Base-by-base conservation (phyloP, 30 jellyfish, hydroid and myxozoan species). In the Pseudorhiza aurosa region DNA sequence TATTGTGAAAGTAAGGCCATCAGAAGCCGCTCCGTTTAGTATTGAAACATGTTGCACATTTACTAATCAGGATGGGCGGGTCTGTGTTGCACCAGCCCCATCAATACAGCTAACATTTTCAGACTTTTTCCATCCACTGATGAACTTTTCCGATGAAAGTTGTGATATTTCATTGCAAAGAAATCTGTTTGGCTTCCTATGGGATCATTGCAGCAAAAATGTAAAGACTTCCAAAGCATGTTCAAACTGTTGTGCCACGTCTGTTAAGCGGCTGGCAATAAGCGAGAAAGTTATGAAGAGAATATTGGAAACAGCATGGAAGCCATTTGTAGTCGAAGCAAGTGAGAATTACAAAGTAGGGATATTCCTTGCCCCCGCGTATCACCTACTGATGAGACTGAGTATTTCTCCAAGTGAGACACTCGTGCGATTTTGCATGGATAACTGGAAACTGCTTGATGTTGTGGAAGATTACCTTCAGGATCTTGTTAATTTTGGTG, bases 361-460 rank as follows among this genome's bases (percentile, higher is more conserved):
- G 8, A 63, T 85, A 2, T 77, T 72, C 72, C 63, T 85, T 4
- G 79, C 96, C 0, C 96, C 96, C 4, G 18, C 37, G n/a, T 45
- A 44, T 31, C 77, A 51, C 37, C 36, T 85, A 29, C 47, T 85
- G 63, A 17, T 85, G 77, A 42, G 1, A 18, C 45, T 85, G 46
- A 56, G 22, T 31, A 35, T 75, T 18, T 49, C 85, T 8, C 27
- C 27, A 24, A 75, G 31, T 22, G 75, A 82, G 32, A 81, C 92
- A 15, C 10, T 72, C 30, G 91, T 65, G n/a, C 17, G 81, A 53
- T 57, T 85, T n/a, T 62, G 90, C 28, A 62, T 77, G 26, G 96
- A 85, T 68, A 71, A 85, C 50, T 85, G 87, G 84, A 39, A 57
- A 49, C 71, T 85, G 28, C 81, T 85, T 32, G 91, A 78, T 70